These are phyloP conservation scores for Beaufortia kweichowensis DNA, from an alignment of 2,113 vertebrate genomes.

Conservation along the genomic window DNA sequence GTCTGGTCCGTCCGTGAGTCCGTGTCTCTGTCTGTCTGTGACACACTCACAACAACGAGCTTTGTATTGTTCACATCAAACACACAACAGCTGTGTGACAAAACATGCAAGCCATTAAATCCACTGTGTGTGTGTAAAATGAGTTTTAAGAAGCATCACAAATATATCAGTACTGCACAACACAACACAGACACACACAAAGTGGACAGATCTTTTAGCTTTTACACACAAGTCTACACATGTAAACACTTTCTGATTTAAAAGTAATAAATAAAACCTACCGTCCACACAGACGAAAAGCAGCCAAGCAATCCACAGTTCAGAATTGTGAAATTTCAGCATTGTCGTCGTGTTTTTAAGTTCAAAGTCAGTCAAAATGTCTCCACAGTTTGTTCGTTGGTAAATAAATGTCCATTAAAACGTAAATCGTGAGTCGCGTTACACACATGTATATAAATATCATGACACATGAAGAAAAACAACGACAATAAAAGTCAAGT, in stretches of 20 bases:
- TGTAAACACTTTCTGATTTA: background rate
- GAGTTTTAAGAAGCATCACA: background rate
- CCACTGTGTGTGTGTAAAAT: background rate
- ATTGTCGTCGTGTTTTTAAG: constrained; percentile 59
- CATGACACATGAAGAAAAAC: background rate
- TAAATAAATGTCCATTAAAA: constrained; percentile 53
- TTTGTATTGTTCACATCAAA: constrained; percentile 26
- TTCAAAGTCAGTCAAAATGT: constrained; percentile 24
- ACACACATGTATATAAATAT: background rate
- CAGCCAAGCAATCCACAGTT: constrained; percentile 80
- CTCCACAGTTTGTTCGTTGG: constrained; percentile 51
- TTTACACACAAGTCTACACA: background rate
- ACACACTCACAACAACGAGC: background rate
- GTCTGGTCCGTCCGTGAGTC: constrained; percentile 58
- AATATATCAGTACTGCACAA: background rate
- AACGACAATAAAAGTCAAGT: background rate
- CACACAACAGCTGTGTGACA: constrained; percentile 1
- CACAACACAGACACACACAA: background rate
- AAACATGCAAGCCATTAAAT: constrained; percentile 5
- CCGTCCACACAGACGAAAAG: constrained; percentile 73
- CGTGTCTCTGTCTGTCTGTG: constrained; percentile 13
- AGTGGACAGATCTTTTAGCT: no score
- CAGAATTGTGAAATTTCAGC: constrained; percentile 77
- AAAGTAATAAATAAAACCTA: constrained; percentile 54
- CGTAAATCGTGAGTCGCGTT: constrained; percentile 34